Evolutionary conservation across 2,113 vertebrate genomes (phyloP).

Genomic region (Ahaetulla prasina): DNA sequence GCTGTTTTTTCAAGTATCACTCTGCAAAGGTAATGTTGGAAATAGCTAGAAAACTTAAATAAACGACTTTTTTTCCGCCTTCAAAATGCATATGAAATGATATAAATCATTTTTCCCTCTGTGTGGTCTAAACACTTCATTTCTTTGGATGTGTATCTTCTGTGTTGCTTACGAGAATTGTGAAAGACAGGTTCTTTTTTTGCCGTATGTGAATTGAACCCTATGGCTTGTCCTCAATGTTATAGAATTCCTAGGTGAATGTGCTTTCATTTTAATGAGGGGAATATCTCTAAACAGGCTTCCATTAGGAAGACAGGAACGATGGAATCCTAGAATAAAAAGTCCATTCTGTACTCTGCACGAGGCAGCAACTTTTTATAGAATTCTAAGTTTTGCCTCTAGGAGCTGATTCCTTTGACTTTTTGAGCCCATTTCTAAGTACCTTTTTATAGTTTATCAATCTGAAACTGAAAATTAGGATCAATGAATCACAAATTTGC

Average conservation of each 20-base stretch:
- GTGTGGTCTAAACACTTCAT: conserved; percentile 21
- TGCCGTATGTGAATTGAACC: neutral
- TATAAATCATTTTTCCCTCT: conserved; percentile 13
- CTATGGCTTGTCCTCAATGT: neutral
- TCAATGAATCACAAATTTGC: neutral
- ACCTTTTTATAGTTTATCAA: neutral
- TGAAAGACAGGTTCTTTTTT: conserved; percentile 5
- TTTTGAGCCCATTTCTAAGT: neutral
- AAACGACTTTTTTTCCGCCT: neutral
- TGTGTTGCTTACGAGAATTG: conserved; percentile 18
- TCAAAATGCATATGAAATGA: neutral
- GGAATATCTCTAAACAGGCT: neutral
- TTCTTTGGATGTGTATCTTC: conserved; percentile 19
- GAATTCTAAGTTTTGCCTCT: neutral
- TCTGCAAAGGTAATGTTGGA: neutral
- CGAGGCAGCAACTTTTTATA: neutral
- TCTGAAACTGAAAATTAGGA: neutral
- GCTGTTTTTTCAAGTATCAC: neutral
- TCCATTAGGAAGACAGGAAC: neutral
- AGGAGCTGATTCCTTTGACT: neutral
- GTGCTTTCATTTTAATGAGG: neutral
- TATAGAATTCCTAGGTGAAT: neutral
- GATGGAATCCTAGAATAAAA: neutral
- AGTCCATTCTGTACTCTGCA: neutral
- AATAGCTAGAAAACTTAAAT: neutral